A percentile compares a stretch with the other conserved stretches of the same genome.
Conservation (phyloP, 2,888 invertebrate species). For the Luffia ferchaultella region DNA sequence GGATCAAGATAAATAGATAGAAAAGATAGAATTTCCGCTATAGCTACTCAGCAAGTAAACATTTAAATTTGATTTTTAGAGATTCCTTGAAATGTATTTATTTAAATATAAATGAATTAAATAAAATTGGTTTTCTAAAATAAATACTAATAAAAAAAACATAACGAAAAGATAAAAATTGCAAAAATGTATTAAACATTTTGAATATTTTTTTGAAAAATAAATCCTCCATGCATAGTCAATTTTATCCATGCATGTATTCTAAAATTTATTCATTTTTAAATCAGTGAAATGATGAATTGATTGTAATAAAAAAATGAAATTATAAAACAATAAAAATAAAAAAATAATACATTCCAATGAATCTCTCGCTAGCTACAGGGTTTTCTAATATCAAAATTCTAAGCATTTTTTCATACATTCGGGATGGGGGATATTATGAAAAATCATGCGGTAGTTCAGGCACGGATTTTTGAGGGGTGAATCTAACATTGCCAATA, state of each 20-base stretch:
- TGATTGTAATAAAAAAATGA: too few species aligned
- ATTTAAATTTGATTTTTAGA: constrained; percentile 15
- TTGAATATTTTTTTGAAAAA: too few species aligned
- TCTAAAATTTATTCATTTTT: too few species aligned
- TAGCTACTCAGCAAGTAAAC: constrained; percentile 65
- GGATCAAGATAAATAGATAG: constrained; percentile 19
- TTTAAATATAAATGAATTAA: background rate
- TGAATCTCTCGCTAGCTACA: constrained; percentile 48
- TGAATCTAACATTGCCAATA: constrained; percentile 44
- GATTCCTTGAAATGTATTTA: constrained; percentile 5
- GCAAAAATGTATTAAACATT: constrained; percentile 9
- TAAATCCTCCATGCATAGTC: too few species aligned
- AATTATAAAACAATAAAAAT: background rate
- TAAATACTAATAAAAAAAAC: constrained; percentile 11
- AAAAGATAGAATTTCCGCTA: constrained; percentile 50
- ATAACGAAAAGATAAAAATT: constrained; percentile 8
- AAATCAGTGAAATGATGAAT: too few species aligned
- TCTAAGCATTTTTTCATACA: constrained; percentile 4
- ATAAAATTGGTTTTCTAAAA: constrained; percentile 5
- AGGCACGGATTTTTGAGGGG: background rate
- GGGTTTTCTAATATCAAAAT: constrained; percentile 1
- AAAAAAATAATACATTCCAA: constrained; percentile 37
- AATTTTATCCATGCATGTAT: too few species aligned
- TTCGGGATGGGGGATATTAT: constrained; percentile 30
- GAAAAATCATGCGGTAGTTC: constrained; percentile 3